phyloP scores from a whole-genome alignment of 2,113 vertebrate species.

The Falco punctatus region DNA sequence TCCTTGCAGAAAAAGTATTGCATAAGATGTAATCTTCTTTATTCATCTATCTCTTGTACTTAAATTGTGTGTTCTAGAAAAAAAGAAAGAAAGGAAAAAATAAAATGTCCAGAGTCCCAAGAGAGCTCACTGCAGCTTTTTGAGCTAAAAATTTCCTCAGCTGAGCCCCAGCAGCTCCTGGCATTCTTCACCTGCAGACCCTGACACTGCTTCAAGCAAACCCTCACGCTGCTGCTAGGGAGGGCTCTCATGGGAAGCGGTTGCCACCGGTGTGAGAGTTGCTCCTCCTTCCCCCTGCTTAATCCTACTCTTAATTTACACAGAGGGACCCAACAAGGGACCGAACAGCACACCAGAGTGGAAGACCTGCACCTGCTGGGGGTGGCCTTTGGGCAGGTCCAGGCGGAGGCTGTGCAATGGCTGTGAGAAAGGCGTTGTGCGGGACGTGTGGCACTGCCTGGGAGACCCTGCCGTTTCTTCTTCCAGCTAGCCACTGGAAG shows the following conservation, averaged over 20 bases:
- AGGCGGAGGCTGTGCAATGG: neutral
- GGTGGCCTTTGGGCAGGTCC: neutral
- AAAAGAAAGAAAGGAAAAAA: neutral
- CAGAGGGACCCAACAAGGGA: neutral
- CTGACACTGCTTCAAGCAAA: neutral
- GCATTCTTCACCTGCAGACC: neutral
- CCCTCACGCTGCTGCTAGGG: neutral
- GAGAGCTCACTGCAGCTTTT: neutral
- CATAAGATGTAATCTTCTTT: neutral
- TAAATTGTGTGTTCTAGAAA: neutral
- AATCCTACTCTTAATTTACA: neutral
- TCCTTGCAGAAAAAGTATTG: neutral
- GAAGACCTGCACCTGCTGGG: neutral
- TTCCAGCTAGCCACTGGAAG: neutral
- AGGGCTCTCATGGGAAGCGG: fast-evolving
- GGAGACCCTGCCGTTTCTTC: neutral
- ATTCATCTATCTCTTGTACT: neutral
- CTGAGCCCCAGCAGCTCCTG: neutral
- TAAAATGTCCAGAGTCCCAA: neutral
- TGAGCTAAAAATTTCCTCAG: neutral
- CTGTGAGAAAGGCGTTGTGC: neutral
- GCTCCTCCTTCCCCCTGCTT: neutral
- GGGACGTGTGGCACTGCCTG: neutral
- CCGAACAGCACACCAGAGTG: neutral
- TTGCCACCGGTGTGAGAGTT: neutral